Base-by-base conservation (phyloP, 2,113 vertebrate genomes). In the Sapajus apella region DNA sequence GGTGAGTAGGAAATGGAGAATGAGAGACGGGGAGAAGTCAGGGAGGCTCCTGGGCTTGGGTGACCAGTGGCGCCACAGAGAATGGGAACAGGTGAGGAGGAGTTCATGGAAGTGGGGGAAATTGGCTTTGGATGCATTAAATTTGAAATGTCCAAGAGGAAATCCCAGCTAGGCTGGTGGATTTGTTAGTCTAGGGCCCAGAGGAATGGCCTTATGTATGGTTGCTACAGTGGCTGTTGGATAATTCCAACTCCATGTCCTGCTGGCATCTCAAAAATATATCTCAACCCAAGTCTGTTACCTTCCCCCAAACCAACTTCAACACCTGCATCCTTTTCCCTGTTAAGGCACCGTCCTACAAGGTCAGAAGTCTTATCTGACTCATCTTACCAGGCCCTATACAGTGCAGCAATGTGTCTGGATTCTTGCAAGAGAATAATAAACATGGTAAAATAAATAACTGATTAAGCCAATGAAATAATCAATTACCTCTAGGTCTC, bases 371-470 rank as follows among this genome's bases (percentile, higher is more conserved):
- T 18, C 21, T 92, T 73, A 61, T 40, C 52, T 73, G 30, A 68
- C 55, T 87, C 40, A 82, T 85, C n/a, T 64, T 35, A 12, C 30
- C 32, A 84, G 52, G 30, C 11, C 18, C 76, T 73, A 7, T 17
- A 87, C 96, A n/a, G 58, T 18, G 64, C 79, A 75, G 82, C 50
- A 91, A 89, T 14, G 23, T 21, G 45, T 43, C 23, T 83, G 37
- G 12, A 9, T 47, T 76, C 94, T 87, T 76, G 56, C 70, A 80
- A 91, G 11, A 93, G 21, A 30, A 87, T 50, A 91, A 94, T 86
- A 89, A 93, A 81, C 45, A 47, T 77, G 20, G 68, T 27, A 82
- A 37, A 82, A 92, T 70, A 95, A 90, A 91, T 61, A 96, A n/a
- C 25, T 52, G 56, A 56, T 56, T n/a, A 72, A 83, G 84, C 8